A percentile compares a stretch with the other conserved stretches of the same genome.
These are phyloP conservation scores for Crossoptilon crossoptilon DNA, from an alignment of 2,797 vertebrate species.

Conservation along the genomic window DNA sequence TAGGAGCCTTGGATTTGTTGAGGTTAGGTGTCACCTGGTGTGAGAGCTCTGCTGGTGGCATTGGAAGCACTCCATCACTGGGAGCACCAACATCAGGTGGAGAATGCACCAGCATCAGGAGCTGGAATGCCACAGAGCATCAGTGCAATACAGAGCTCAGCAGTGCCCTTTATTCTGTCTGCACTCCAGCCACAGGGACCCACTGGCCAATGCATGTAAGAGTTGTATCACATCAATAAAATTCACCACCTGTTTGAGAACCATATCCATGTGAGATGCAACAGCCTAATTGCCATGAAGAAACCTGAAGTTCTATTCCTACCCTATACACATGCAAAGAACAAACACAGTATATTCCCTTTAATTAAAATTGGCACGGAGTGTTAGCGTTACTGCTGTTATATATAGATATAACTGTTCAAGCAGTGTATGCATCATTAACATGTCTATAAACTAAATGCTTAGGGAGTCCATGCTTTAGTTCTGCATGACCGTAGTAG, in stretches of 20 bases:
- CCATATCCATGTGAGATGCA: background rate
- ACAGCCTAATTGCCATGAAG: background rate
- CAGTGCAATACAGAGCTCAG: background rate
- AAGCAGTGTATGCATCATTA: conserved; percentile 8
- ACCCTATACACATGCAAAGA: background rate
- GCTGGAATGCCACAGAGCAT: background rate
- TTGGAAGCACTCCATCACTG: background rate
- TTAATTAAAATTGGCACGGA: background rate
- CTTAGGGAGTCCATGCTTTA: background rate
- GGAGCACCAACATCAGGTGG: background rate
- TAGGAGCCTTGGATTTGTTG: background rate
- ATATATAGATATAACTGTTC: background rate
- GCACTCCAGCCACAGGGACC: background rate
- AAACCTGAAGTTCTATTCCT: background rate
- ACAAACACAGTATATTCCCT: background rate
- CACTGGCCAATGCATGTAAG: rapidly evolving
- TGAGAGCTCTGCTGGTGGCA: background rate
- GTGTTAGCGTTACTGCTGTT: background rate
- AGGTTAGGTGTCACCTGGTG: background rate
- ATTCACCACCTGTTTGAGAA: background rate
- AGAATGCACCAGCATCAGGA: rapidly evolving
- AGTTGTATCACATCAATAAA: background rate
- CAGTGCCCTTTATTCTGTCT: background rate
- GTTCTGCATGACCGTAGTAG: rapidly evolving
- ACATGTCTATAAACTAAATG: background rate